Conservation (phyloP, 2,113 vertebrate species). For the Thalassoma bifasciatum region DNA sequence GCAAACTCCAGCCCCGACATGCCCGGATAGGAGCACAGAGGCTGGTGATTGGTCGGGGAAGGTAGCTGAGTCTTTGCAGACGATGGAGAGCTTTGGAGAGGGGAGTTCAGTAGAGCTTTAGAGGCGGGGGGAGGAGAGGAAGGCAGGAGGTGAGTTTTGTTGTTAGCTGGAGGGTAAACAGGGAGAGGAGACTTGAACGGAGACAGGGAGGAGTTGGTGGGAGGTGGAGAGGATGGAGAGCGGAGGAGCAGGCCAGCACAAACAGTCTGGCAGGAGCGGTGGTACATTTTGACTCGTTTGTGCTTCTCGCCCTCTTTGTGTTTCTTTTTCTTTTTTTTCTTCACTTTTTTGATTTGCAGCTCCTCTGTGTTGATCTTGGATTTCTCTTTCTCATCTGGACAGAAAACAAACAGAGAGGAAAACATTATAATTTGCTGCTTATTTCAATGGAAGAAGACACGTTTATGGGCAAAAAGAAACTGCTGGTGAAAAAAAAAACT, state of each 20-base stretch:
- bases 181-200: constrained; percentile 86
- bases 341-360: constrained; percentile 96
- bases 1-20: constrained; percentile 91
- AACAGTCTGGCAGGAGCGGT: constrained; percentile 94
- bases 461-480: not conserved
- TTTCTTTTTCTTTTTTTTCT: constrained; percentile 99
- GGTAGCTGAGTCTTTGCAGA: constrained; percentile 80
- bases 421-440: not conserved
- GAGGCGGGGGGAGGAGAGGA: constrained; percentile 24
- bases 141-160: constrained; percentile 55
- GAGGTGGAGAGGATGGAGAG: constrained; percentile 73
- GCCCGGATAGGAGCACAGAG: constrained; percentile 72
- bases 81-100: constrained; percentile 67
- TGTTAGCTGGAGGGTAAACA: constrained; percentile 71
- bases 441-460: not conserved
- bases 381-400: constrained; percentile 91
- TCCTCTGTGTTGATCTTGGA: constrained; percentile 90
- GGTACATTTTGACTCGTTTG: constrained; percentile 96
- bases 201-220: constrained; percentile 43
- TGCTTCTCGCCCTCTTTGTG: constrained; percentile 97
- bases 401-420: not conserved
- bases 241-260: constrained; percentile 89
- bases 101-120: constrained; percentile 32
- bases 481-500: not conserved
- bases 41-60: constrained; percentile 72